Evolutionary conservation across 2,797 vertebrate species (phyloP), one percentile per base, ranked within the genome.

Genomic region (Acipenser ruthenus): DNA sequence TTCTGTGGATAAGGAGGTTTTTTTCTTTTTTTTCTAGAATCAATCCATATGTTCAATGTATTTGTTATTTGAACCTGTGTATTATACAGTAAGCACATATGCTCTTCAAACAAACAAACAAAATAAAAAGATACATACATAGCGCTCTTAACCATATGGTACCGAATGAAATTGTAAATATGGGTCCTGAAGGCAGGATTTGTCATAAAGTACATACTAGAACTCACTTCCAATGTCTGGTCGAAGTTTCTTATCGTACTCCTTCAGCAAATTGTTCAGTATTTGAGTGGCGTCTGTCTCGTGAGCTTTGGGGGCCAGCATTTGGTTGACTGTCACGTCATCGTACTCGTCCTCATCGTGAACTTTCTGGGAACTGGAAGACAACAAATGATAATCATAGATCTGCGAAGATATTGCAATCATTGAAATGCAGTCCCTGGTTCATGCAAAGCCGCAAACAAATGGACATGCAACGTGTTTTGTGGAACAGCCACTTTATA

Each of bases 181-280:
- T 37, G 23, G 2, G 23, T 37, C 23, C 23, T 37, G 23, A 37
- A 37, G 23, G 23, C 23, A 37, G 23, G 23, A 23, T 37, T 37
- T 3, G 23, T 37, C 23, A 37, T 37, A 61, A 60, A 47, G 49
- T 13, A 65, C 53, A 6, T n/a, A 60, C 50, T 8, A 63, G 6
- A 65, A 91, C 90, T 93, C 80, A 97, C 95, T 87, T 88, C 95
- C 95, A 69, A 98, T 97, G 73, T 96, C 95, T 6, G 95, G 95
- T 1, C 95, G 90, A 71, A 98, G 89, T 63, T 97, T 98, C 82
- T 88, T 95, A 70, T 98, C 95, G 56, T 98, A 98, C 67, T 96
- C 94, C 81, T 91, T 92, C 72, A 98, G 82, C 68, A 98, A 76
- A 75, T 91, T 92, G 83, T 98, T 96, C 67, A 98, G 87, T 78